phyloP scores from a whole-genome alignment of 1,140 invertebrate genomes.

The Procambarus virginalis region DNA sequence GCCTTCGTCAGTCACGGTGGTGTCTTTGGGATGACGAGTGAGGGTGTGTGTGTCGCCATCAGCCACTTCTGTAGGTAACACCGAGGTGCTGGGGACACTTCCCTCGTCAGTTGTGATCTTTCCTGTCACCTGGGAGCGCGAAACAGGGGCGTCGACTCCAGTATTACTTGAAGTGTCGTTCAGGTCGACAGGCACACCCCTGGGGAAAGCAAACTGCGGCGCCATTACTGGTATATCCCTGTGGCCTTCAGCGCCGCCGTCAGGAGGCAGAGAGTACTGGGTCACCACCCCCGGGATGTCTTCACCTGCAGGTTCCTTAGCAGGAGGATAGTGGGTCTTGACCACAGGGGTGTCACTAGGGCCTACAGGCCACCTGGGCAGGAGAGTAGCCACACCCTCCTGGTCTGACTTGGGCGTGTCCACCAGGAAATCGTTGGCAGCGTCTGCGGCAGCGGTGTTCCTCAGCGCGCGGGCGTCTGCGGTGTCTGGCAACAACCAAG shows the following conservation, averaged over 20 bases:
- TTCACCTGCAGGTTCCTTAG: background rate
- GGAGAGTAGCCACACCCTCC: conserved; percentile 8
- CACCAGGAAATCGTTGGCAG: conserved; percentile 7
- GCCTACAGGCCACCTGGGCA: background rate
- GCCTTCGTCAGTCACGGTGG: background rate
- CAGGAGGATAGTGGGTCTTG: background rate
- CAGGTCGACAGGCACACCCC: background rate
- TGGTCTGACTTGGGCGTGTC: background rate
- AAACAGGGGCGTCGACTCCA: background rate
- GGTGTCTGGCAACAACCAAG: background rate
- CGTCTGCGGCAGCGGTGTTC: conserved; percentile 21
- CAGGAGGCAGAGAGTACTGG: background rate
- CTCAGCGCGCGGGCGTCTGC: conserved; percentile 4
- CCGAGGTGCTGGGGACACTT: background rate
- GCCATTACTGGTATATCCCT: background rate
- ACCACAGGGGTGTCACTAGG: conserved; percentile 4
- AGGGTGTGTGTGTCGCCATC: background rate
- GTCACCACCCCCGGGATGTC: conserved; percentile 24
- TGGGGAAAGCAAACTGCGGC: conserved; percentile 24
- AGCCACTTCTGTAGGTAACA: no score
- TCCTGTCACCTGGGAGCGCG: background rate
- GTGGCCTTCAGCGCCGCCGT: no score
- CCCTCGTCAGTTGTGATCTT: background rate
- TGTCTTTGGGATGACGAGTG: background rate
- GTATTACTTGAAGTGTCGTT: background rate